Conservation (phyloP, 2,888 invertebrate species). For the Caenorhabditis zanzibari region DNA sequence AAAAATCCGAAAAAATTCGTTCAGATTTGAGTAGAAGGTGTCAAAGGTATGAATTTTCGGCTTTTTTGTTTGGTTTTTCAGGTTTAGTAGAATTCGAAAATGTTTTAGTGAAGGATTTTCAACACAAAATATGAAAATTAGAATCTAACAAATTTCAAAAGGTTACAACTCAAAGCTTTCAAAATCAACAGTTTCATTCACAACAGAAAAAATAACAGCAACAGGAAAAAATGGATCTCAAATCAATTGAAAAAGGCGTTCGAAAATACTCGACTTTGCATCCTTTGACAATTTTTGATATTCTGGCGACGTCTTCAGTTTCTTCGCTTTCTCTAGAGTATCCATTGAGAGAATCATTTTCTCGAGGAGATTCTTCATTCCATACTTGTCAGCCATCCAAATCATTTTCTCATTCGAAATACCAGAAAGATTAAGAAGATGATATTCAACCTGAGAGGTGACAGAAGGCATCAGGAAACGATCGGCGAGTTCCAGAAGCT, state of each 20-base stretch:
- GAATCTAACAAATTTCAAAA: too few relatives aligned
- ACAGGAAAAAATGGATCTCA: not conserved
- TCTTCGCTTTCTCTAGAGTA: not conserved
- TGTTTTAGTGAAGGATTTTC: too few relatives aligned
- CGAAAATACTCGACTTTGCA: not conserved
- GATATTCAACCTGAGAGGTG: not conserved
- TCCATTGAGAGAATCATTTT: not conserved
- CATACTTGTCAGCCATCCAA: not conserved
- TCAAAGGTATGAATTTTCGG: too few relatives aligned
- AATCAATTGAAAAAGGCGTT: not conserved
- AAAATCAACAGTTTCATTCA: too few relatives aligned
- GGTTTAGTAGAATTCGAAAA: too few relatives aligned
- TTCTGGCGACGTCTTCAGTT: not conserved
- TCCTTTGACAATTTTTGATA: not conserved
- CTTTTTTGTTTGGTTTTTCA: too few relatives aligned
- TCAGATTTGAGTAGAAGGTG: too few relatives aligned
- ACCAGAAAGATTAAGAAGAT: not conserved
- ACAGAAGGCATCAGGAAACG: not conserved
- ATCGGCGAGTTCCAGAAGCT: constrained; percentile 17
- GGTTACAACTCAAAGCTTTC: too few relatives aligned
- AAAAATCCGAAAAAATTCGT: too few relatives aligned
- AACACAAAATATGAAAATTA: too few relatives aligned
- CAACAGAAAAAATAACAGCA: too few relatives aligned
- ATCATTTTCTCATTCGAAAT: not conserved
- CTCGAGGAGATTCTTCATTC: not conserved